Base-by-base conservation (phyloP, 2,888 invertebrate species). In the Myathropa florea region DNA sequence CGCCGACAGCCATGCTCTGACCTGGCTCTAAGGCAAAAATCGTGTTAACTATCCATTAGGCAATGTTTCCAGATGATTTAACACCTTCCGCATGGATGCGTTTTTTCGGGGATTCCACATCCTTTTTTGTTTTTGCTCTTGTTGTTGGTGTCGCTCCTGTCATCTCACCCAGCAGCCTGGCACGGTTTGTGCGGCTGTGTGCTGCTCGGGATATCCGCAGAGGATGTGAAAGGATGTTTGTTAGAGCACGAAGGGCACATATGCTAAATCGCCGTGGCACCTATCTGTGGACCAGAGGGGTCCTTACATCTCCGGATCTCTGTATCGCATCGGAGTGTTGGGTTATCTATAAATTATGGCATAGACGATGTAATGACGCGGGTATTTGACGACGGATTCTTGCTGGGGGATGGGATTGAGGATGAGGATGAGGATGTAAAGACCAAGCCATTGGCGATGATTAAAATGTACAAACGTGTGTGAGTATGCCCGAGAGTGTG, bases 31-130 rank as follows among this genome's bases (percentile, higher is more conserved):
- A 89, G 89, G 89, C 90, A 88, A 89, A 90, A 89, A 90, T 90
- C 90, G 89, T 90, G 90, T 90, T 90, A 90, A 90, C 90, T 90
- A 89, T 89, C 90, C 90, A 90, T 90, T 90, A 90, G 89, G 89
- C 90, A 90, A 90, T 90, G 88, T 89, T 90, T 90, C 89, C 90
- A 89, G 89, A 88, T 90, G 90, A 90, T 90, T 90, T 89, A 89
- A 87, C 88, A 88, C 88, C 88, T 88, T 88, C 88, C 86, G 79
- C 86, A 86, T 86, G 86, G 65, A 70, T 86, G 86, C 79, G 63
- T 79, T 83, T 86, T 86, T 86, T 86, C 86, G 86, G 86, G 78
- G 86, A 86, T 83, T 86, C 86, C 83, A 78, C 46, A 46, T 46
- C 46, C 46, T 60, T 57, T 55, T 68, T 68, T 68, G 65, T 64